Base-by-base conservation (phyloP, 2,113 vertebrate species). In the Sinocyclocheilus anophthalmus region DNA sequence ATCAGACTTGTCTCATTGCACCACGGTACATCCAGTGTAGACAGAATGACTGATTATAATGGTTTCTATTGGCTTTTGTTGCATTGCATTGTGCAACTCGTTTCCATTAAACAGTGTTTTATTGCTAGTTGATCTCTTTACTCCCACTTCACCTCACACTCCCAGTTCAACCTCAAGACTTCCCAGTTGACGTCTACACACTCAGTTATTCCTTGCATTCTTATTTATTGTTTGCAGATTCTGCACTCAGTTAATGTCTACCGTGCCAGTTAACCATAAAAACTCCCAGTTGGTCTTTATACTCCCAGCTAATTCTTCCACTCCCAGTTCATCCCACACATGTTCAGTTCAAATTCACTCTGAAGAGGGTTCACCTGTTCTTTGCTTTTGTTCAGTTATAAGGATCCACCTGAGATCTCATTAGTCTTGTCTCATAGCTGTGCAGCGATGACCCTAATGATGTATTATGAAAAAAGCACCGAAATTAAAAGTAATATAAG, bases 401-500 rank as follows among this genome's bases (percentile, higher is more conserved):
- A 94, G 92, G 93, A 94, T 94, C 95, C 97, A 96, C 97, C 94
- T 90, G 95, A 96, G 97, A 96, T 95, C 96, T 98, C 97, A 98
- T 98, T 98, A 98, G 96, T 96, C 94, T 93, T 95, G 95, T 94
- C 94, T 96, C 97, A 97, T 95, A 95, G 94, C 95, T 96, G 96
- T 95, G 94, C 93, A 94, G 96, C 96, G 96, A 96, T 95, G 95
- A 94, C 94, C 95, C 95, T 98, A 97, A 98, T 96, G 95, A 96
- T 96, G 95, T 97, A 96, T 98, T 97, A 96, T 97, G 97, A 97
- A 98, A 97, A 76, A 76, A 81, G 72, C 95, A 96, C 95, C 96
- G 97, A 97, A 97, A 97, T 97, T 95, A 95, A 96, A 96, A 95
- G 96, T 96, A 97, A 97, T 98, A 97, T 97, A 98, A 97, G 96